Evolutionary conservation across 2,888 invertebrate species (phyloP), one percentile per base, ranked within the genome.

Genomic region (Leptopilina syphax): DNA sequence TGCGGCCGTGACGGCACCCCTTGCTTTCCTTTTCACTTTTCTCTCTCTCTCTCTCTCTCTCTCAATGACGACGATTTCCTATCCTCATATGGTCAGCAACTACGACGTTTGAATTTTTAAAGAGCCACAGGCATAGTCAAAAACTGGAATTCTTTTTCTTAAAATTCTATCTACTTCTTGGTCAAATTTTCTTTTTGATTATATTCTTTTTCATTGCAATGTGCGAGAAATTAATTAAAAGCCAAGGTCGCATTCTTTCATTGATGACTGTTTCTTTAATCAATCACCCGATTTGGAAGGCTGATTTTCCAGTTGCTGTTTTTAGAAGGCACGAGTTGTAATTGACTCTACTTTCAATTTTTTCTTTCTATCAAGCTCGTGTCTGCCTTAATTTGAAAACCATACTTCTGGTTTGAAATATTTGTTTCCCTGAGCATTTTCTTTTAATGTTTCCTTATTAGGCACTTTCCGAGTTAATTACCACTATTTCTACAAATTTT

Each of bases 1-100:
- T 83, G 83, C 84, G 83, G 80, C 81, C 84, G 84, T 85, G 82
- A 85, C 85, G 86, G 84, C 80, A 81, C 84, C 85, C 81, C 66
- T 34, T 78, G 76, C 79, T 79, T 81, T 81, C 80, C 84, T 85
- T 84, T 85, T 82, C 82, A 83, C 84, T 84, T 83, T 50, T 81
- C 44, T 82, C 80, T 83, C 84, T 81, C 79, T 80, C 80, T 83
- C 84, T 81, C 79, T 80, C 81, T 18, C 18, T 18, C 18, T 18
- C 18, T 18, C 18, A 18, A 18, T 18, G 34, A 34, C 83, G 44
- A 44, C 44, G 44, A 60, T 82, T 84, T 80, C 84, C 81, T 82
- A 85, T 83, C 81, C 84, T 80, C 84, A 83, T 86, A 85, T 84
- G 83, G 84, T 0, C 50, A 50, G 83, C 84, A 84, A 34, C 83